Base-by-base conservation (phyloP, 1,140 invertebrate species). In the Cotesia typhae region DNA sequence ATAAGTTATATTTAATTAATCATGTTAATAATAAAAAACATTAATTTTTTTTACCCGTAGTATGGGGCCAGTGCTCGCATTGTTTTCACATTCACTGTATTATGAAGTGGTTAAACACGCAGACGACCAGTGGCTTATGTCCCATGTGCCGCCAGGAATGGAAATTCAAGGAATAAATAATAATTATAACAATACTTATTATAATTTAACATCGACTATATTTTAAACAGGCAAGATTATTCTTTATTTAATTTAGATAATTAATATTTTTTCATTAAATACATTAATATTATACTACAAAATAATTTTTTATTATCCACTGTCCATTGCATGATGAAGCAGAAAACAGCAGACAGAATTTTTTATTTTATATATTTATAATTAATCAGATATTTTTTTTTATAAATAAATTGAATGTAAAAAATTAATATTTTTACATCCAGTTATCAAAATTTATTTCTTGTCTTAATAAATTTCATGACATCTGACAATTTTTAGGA, bases 51-150 rank as follows among this genome's bases (percentile, higher is more conserved):
- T 41, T 59, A 59, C 14, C 20, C 2, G 10, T 87, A 93, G 98
- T 99, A 74, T 98, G 97, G 96, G 98, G 98, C 73, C 92, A 96
- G 80, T 99, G 98, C 87, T 97, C 96, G 1, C 98, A 99, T 88
- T 98, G 97, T 88, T 99, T 99, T 86, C 98, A 99, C 84, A 99
- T 99, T 84, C 98, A 99, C 87, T 99, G 98, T 86, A 99, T 99
- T 81, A 96, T 98, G 86, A 99, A 99, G 91, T 99, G 98, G 98
- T 89, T 99, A 52, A 96, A 98, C 81, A 95, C 97, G 14, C 97
- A 99, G 88, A 94, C 96, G 83, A 92, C 94, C 59, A 95, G 96
- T 84, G 96, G 98, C 82, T 94, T 96, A 82, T 99, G 98, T 84
- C 98, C 98, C 74, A 99, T 99, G 96, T 99, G 98, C 88, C 91